Conservation (phyloP, 2,797 vertebrate species). For the Coregonus sp. region DNA sequence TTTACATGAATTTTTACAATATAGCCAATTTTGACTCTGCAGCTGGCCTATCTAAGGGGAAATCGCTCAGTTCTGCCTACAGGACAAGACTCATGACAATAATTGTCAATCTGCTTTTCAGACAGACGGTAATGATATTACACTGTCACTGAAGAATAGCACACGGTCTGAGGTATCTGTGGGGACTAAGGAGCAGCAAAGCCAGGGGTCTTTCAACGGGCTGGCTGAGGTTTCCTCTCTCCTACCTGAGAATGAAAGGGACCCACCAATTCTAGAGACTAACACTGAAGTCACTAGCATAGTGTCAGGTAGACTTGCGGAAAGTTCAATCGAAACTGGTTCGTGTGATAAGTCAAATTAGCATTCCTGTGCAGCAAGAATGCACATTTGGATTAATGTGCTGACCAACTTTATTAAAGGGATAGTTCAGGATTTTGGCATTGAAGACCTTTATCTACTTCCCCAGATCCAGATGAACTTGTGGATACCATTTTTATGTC, state of each 20-base stretch:
- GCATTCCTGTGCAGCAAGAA: not conserved
- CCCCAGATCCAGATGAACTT: too few species aligned
- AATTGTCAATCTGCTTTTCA: conserved; percentile 56
- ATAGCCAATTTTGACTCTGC: too few species aligned
- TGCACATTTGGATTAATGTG: too few species aligned
- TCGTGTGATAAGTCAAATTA: not conserved
- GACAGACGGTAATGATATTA: conserved; percentile 11
- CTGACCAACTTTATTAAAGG: too few species aligned
- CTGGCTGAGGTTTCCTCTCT: conserved; percentile 74
- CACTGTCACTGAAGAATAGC: conserved; percentile 70
- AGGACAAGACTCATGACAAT: too few species aligned
- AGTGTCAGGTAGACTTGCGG: not conserved
- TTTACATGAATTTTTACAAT: too few species aligned
- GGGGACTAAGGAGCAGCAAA: conserved; percentile 68
- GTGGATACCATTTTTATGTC: too few species aligned
- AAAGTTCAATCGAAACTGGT: not conserved
- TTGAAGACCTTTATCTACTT: too few species aligned
- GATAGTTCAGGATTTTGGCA: too few species aligned
- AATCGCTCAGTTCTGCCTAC: too few species aligned
- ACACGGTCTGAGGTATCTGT: conserved; percentile 76
- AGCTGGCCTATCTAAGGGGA: too few species aligned
- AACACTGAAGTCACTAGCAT: not conserved
- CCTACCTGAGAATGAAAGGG: conserved; percentile 79
- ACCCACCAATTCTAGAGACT: conserved; percentile 57
- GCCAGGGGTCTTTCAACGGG: conserved; percentile 69